Base-by-base conservation (phyloP, 2,113 vertebrate species). In the Pipra filicauda region DNA sequence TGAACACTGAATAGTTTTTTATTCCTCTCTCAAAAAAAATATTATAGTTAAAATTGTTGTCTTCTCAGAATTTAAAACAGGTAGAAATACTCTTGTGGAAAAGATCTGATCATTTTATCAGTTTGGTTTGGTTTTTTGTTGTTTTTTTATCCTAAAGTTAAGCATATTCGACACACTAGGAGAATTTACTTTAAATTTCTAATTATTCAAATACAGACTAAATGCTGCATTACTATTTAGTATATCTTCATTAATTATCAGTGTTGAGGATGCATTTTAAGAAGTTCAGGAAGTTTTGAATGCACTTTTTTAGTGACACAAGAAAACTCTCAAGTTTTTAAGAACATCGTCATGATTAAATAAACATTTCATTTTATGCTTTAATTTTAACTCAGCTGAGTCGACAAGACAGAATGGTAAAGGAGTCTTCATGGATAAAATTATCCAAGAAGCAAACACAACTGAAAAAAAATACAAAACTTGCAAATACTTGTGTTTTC, bases 361-460 rank as follows among this genome's bases (percentile, higher is more conserved):
- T 92, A 96, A 96, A 95, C 93, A 95, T 96, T 96, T 95, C 85
- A 94, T 95, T 96, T 94, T 90, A 97, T 95, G 94, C 88, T 94
- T 91, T 92, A 97, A 94, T 94, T 95, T 97, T 97, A 92, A 95
- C 87, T 96, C 78, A 82, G 94, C 94, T 96, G 94, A 95, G 88
- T 95, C 41, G 4, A 95, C 95, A 96, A 96, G 87, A 93, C 89
- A 90, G 58, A 91, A 62, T 8, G 39, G 57, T 64, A 86, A 95
- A 95, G 93, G 79, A 91, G 81, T 39, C 88, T 96, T 91, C 89
- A 76, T 86, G 87, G 93, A 94, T 94, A 97, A 96, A 97, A 95
- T 89, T 94, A 95, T 74, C 91, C 92, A 92, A 91, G 87, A 82
- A 85, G 88, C 8, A 91, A 85, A 92, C 71, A 92, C 61, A 78